Conservation (phyloP, 92 coral and sea anemone genomes). For the Palythoa grandiflora region DNA sequence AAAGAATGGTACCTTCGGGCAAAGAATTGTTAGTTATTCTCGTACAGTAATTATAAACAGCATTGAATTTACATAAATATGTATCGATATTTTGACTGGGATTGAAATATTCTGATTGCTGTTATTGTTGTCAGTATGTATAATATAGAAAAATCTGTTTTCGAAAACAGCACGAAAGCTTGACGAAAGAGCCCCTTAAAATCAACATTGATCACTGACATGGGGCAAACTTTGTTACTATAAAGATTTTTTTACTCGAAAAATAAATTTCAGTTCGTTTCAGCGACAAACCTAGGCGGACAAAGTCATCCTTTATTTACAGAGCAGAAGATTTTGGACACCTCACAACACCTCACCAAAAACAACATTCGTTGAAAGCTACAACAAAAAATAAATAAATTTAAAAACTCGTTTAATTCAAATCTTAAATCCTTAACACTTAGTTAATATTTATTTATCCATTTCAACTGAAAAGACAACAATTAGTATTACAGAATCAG, state of each 20-base stretch:
- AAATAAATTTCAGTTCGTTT: conserved; percentile 33
- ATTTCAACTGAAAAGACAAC: conserved; percentile 25
- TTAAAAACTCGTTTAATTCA: conserved; percentile 13
- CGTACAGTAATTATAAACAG: not conserved
- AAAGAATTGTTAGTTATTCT: not conserved
- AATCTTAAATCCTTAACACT: conserved; percentile 18
- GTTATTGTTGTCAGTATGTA: not conserved
- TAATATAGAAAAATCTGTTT: conserved; percentile 7
- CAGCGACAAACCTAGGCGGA: conserved; percentile 19
- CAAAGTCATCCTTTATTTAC: not conserved
- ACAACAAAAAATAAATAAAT: not conserved
- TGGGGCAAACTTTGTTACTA: not conserved
- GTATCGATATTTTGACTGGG: not conserved
- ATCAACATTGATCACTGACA: not conserved
- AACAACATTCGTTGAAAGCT: not conserved
- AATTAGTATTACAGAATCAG: not conserved
- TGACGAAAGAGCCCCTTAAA: not conserved
- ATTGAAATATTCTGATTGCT: not conserved
- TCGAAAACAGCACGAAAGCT: conserved; percentile 24
- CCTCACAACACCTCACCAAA: not conserved
- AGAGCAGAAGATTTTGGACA: not conserved
- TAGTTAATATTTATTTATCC: conserved; percentile 26
- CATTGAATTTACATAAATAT: not conserved
- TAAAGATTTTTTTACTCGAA: not conserved
- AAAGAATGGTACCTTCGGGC: not conserved